phyloP scores from a whole-genome alignment of 2,797 vertebrate genomes.

The Buceros bicornis region DNA sequence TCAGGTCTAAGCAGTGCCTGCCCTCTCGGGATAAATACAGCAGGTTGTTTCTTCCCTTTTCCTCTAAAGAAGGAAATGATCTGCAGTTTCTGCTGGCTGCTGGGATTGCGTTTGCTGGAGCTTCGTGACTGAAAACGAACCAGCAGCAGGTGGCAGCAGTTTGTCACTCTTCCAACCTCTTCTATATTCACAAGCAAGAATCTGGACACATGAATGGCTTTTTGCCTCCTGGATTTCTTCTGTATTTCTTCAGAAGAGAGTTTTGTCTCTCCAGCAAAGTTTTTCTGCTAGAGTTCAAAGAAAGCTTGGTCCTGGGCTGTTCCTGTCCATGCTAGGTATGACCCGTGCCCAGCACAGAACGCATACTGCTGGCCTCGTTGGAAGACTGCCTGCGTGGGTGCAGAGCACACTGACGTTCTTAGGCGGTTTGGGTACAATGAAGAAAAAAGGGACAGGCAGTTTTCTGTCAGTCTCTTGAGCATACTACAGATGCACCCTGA shows the following conservation, averaged over 20 bases:
- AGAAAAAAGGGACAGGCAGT: background rate
- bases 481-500: background rate
- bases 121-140: background rate
- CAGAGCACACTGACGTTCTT: background rate
- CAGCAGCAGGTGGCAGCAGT: constrained; percentile 56
- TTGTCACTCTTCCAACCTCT: background rate
- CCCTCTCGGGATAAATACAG: background rate
- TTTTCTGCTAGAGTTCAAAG: background rate
- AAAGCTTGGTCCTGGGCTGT: background rate
- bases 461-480: background rate
- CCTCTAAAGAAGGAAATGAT: background rate
- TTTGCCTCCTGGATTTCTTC: background rate
- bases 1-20: background rate
- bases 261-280: background rate
- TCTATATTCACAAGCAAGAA: background rate
- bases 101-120: background rate
- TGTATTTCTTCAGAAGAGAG: background rate
- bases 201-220: background rate
- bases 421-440: background rate
- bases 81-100: background rate
- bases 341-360: background rate
- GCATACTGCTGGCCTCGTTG: background rate
- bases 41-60: background rate
- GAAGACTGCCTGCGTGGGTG: background rate
- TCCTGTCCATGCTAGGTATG: background rate